phyloP scores from a whole-genome alignment of 2,888 invertebrate species.

The Dasypolia templi region DNA sequence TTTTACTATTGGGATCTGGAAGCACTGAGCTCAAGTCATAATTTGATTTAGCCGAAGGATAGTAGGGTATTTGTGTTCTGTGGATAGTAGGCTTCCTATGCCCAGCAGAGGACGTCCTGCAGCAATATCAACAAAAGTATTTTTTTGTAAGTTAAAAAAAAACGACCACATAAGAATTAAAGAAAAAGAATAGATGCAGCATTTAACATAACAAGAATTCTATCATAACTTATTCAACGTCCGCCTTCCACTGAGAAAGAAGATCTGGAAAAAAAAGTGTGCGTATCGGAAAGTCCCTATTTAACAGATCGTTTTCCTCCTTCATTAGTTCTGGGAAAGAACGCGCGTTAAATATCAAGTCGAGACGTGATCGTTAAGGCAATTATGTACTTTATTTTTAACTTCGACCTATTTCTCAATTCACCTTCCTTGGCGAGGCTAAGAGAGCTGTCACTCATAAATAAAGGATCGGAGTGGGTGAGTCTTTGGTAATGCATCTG shows the following conservation, averaged over 20 bases:
- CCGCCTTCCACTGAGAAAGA: not conserved
- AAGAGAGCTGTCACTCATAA: constrained; percentile 6
- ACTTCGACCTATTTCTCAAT: constrained; percentile 19
- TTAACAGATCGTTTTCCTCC: constrained; percentile 41
- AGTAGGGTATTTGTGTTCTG: too few relatives aligned
- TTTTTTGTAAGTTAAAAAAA: not conserved
- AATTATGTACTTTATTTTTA: constrained; percentile 27
- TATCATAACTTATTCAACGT: constrained; percentile 8
- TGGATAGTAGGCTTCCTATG: too few relatives aligned
- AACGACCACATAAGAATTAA: not conserved
- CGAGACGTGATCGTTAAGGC: constrained; percentile 14
- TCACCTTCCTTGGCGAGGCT: constrained; percentile 15
- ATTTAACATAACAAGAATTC: not conserved
- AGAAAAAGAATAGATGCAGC: not conserved
- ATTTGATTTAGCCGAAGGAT: not conserved
- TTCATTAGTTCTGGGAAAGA: constrained; percentile 54
- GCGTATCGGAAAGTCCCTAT: constrained; percentile 32
- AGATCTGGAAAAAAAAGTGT: not conserved
- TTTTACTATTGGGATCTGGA: too few relatives aligned
- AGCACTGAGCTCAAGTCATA: not conserved
- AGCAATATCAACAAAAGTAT: too few relatives aligned
- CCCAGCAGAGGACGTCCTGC: not conserved
- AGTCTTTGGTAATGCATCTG: not conserved
- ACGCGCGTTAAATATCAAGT: constrained; percentile 48
- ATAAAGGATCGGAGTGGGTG: not conserved